Percentiles rank a stretch among this genome's conserved stretches.
Evolutionary conservation across 2,888 invertebrate genomes (phyloP).

Genomic region (Eulithis testata): DNA sequence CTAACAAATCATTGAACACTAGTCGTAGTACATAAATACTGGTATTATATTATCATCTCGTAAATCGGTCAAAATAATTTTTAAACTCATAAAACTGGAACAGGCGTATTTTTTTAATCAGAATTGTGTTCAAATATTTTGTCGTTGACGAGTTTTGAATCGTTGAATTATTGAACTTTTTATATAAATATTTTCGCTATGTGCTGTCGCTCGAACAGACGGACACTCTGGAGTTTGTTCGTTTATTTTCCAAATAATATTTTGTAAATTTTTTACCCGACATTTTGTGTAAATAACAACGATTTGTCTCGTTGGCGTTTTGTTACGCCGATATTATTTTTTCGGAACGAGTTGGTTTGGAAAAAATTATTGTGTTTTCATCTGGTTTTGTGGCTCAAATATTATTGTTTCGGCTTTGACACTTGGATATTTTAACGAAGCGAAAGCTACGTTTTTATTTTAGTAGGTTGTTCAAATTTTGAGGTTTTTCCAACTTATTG

Average conservation of each 20-base stretch:
- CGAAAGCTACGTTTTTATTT: no score
- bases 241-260: slow-evolving; percentile 24
- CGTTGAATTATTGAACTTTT: slow-evolving; percentile 41
- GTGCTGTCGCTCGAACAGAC: slow-evolving; percentile 20
- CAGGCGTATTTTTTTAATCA: slow-evolving; percentile 2
- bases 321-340: slow-evolving; percentile 39
- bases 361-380: slow-evolving; percentile 30
- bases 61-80: no score
- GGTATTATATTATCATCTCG: no score
- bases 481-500: no score
- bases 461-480: no score
- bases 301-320: slow-evolving; percentile 41
- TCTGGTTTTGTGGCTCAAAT: slow-evolving; percentile 24
- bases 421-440: slow-evolving; percentile 10
- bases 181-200: slow-evolving; percentile 39
- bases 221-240: slow-evolving; percentile 14
- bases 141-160: slow-evolving; percentile 27
- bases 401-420: slow-evolving; percentile 21
- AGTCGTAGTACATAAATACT: no score
- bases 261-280: slow-evolving; percentile 29
- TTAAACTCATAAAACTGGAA: no score
- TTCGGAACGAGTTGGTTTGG: slow-evolving; percentile 33
- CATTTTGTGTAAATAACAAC: slow-evolving; percentile 40
- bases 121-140: slow-evolving; percentile 17
- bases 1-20: no score